Evolutionary conservation across 2,113 vertebrate genomes (phyloP), one percentile per base, ranked within the genome.

Genomic region (Pseudopipra pipra): DNA sequence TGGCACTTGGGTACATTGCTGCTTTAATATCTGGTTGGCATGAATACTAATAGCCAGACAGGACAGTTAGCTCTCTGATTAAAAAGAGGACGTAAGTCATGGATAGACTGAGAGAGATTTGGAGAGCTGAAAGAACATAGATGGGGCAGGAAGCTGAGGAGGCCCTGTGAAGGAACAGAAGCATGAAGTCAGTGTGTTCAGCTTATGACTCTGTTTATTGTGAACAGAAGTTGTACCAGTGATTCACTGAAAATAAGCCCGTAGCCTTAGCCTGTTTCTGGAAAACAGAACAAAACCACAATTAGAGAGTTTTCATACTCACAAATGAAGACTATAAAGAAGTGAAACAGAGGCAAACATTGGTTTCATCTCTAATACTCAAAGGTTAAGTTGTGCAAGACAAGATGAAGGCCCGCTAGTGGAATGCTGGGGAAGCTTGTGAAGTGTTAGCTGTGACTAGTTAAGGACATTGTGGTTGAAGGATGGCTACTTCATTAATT

Each of bases 401-500:
- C 19, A 41, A 54, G 73, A 19, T 49, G n/a, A 43, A 37, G 62
- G 15, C 76, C 87, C 3, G 22, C 80, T 95, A 90, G 14, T 77
- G 72, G 59, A 79, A 62, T 33, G 2, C 2, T n/a, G 47, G 52
- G 30, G 51, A 92, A 89, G 72, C 43, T 90, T 61, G 47, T 1
- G 2, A 80, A 55, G 44, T 3, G 0, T 43, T 82, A n/a, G 18
- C 56, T 56, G 12, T 93, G 93, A 88, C 85, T 89, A 35, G 59
- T 84, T 81, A 27, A 76, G n/a, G n/a, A 24, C 6, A 4, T 71
- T 87, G 92, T 58, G 91, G 87, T 67, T 87, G 28, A 71, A 35
- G 35, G 37, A 61, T 76, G n/a, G 12, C 58, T 92, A 31, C 73
- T 49, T 74, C 47, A 44, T 88, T 94, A 96, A 90, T 90, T 95